A percentile compares a stretch with the other conserved stretches of the same genome.
These are phyloP conservation scores for Cenopis cana DNA, from an alignment of 2,888 invertebrate species.

Conservation along the genomic window DNA sequence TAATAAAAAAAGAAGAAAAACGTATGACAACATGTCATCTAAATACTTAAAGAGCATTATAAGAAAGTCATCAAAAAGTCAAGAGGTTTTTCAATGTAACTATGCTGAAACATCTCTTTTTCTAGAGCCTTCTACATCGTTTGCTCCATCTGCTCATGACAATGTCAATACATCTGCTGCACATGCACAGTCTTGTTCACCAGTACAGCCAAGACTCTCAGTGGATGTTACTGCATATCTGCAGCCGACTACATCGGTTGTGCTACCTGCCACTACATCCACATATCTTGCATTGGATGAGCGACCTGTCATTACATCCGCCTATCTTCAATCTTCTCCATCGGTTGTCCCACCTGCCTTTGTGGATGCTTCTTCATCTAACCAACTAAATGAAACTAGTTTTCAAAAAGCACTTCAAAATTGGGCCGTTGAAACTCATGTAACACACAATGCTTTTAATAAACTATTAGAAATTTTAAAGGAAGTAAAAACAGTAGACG, in stretches of 20 bases:
- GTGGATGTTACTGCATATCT: constrained; percentile 6
- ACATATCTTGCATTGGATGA: not conserved
- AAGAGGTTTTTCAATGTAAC: constrained; percentile 1
- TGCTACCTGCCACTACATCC: not conserved
- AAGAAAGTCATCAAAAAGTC: not conserved
- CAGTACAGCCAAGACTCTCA: not conserved
- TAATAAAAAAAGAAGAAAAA: not conserved
- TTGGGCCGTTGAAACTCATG: constrained; percentile 10
- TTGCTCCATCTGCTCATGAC: not conserved
- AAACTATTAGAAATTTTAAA: not conserved
- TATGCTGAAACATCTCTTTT: not conserved
- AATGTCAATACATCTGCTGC: not conserved
- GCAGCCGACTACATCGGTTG: not conserved
- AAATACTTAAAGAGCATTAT: not conserved
- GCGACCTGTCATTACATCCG: not conserved
- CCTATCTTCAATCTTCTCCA: not conserved
- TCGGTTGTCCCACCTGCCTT: no score
- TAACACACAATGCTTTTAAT: constrained; percentile 8
- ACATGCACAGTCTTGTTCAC: not conserved
- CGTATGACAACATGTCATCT: not conserved
- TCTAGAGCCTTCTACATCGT: not conserved
- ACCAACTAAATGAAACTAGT: constrained; percentile 1
- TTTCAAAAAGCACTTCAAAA: constrained; percentile 5
- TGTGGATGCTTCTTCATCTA: constrained; percentile 1
- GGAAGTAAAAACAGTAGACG: no score